Percentiles rank a stretch among this genome's conserved stretches.
These are phyloP conservation scores for Oligia fasciuncula DNA, from an alignment of 2,888 invertebrate genomes.

Conservation along the genomic window DNA sequence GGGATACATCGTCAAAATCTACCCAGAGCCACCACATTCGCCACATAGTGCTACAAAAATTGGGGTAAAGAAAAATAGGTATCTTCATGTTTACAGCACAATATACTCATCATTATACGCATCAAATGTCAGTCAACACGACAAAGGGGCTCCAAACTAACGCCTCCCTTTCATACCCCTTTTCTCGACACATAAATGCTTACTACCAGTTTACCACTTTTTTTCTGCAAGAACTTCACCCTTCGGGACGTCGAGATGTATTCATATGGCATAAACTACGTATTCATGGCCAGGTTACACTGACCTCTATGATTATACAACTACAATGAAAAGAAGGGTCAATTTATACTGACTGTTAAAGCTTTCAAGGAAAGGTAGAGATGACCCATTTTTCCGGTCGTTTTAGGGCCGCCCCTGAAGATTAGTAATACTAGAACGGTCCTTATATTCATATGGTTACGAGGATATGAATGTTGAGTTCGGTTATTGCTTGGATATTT, in stretches of 20 bases:
- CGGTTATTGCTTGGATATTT: conserved; percentile 75
- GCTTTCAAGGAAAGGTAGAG: conserved; percentile 79
- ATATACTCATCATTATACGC: conserved; percentile 62
- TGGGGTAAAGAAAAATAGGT: conserved; percentile 12
- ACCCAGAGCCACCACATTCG: too few relatives aligned
- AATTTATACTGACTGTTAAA: conserved; percentile 65
- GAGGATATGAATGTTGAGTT: conserved; percentile 74
- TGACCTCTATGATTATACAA: conserved; percentile 62
- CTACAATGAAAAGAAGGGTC: conserved; percentile 51
- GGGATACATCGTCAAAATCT: background rate
- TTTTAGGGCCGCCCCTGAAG: conserved; percentile 78
- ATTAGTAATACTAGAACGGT: conserved; percentile 78
- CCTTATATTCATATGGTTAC: conserved; percentile 78
- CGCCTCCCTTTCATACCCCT: conserved; percentile 75
- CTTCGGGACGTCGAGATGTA: conserved; percentile 81
- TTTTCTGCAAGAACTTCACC: conserved; percentile 77
- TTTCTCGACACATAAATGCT: conserved; percentile 82
- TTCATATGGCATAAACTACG: conserved; percentile 83
- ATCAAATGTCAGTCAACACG: conserved; percentile 72
- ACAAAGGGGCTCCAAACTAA: conserved; percentile 76
- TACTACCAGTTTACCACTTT: conserved; percentile 82
- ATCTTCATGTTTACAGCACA: conserved; percentile 39
- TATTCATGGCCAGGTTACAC: conserved; percentile 69
- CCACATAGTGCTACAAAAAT: conserved; percentile 3
- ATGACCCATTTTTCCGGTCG: conserved; percentile 81